These are phyloP conservation scores for Drosophila mimica DNA, from an alignment of 2,888 invertebrate genomes.

Conservation along the genomic window DNA sequence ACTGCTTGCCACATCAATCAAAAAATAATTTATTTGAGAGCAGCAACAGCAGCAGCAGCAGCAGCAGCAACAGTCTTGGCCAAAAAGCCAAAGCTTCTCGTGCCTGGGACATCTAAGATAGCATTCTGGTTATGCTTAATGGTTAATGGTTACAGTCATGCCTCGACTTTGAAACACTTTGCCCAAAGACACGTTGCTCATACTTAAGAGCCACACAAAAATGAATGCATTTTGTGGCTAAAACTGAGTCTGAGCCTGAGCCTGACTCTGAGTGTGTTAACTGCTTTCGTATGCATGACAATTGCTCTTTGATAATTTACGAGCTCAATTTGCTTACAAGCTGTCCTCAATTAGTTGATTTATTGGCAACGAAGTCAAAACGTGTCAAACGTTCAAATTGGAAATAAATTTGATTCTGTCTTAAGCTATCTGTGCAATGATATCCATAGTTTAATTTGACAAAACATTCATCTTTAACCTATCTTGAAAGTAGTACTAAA, in stretches of 20 bases:
- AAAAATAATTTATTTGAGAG: conserved; percentile 78
- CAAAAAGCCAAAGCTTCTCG: conserved; percentile 25
- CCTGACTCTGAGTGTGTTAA: conserved; percentile 7
- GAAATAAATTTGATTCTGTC: not conserved
- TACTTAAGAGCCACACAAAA: conserved; percentile 26
- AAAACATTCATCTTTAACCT: not conserved
- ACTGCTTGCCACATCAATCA: conserved; percentile 71
- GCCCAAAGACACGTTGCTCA: conserved; percentile 55
- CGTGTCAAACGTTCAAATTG: conserved; percentile 25
- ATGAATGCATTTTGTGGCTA: conserved; percentile 65
- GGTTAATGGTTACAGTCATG: conserved; percentile 55
- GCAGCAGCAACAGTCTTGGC: conserved; percentile 14
- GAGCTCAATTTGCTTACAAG: conserved; percentile 64
- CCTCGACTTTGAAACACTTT: conserved; percentile 35
- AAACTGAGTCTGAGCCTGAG: not conserved
- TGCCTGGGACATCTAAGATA: conserved; percentile 67
- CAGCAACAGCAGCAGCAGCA: conserved; percentile 32
- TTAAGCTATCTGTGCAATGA: not conserved
- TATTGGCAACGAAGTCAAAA: conserved; percentile 40
- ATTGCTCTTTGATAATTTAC: conserved; percentile 67
- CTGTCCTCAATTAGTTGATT: conserved; percentile 76
- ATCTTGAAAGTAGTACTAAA: not conserved
- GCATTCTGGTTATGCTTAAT: conserved; percentile 46
- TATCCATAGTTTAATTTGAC: not conserved
- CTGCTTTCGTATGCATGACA: conserved; percentile 52